These are phyloP conservation scores for Propithecus deckenii DNA, from an alignment of 2,797 vertebrate genomes.

Conservation along the genomic window DNA sequence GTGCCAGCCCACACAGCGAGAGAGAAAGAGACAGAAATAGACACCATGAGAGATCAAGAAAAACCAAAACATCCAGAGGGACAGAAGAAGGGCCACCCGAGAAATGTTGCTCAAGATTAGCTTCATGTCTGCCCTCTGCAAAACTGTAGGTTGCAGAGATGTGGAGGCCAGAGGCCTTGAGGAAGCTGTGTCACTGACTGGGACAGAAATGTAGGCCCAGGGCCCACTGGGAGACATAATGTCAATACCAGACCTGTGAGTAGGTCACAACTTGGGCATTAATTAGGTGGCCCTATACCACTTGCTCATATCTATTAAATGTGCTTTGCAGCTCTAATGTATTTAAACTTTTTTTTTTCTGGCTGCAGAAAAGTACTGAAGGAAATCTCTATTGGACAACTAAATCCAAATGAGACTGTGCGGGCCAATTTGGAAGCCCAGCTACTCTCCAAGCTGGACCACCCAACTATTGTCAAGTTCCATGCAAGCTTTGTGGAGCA, in stretches of 20 bases:
- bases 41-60: background rate
- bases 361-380: constrained; percentile 90
- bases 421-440: constrained; percentile 90
- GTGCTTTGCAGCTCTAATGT: constrained; percentile 7
- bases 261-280: background rate
- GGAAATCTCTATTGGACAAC: constrained; percentile 88
- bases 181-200: background rate
- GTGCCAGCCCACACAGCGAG: background rate
- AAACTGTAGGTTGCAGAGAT: background rate
- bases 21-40: background rate
- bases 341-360: background rate
- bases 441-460: constrained; percentile 90
- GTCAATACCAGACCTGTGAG: background rate
- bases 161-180: background rate
- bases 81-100: background rate
- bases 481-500: constrained; percentile 90
- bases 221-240: no score
- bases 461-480: constrained; percentile 91
- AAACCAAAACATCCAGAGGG: background rate
- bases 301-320: background rate
- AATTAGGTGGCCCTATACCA: background rate
- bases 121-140: background rate
- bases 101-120: background rate
- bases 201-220: background rate
- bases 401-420: constrained; percentile 90